phyloP scores from a whole-genome alignment of 2,113 vertebrate genomes.

The Antennarius striatus region DNA sequence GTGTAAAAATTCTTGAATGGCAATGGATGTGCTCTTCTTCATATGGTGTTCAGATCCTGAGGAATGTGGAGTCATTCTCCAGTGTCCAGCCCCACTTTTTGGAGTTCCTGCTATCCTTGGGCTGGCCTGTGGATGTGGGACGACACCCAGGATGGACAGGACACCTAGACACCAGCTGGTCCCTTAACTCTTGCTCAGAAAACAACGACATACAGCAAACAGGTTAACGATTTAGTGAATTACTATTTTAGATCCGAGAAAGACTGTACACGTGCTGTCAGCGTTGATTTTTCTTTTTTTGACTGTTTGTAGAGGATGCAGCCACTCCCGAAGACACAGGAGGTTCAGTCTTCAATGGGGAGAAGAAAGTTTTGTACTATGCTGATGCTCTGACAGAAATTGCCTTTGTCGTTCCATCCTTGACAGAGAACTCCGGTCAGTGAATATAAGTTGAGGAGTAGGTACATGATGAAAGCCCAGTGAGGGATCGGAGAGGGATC shows the following conservation, averaged over 20 bases:
- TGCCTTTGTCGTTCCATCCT: constrained; percentile 93
- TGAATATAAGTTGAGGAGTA: background rate
- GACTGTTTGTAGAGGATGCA: constrained; percentile 80
- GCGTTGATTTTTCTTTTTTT: background rate
- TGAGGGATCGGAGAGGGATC: background rate
- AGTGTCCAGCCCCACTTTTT: constrained; percentile 92
- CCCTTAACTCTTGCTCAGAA: constrained; percentile 85
- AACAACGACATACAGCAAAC: constrained; percentile 78
- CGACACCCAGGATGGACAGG: constrained; percentile 95
- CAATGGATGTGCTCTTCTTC: background rate
- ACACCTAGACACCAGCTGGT: constrained; percentile 94
- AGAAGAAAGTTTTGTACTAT: constrained; percentile 94
- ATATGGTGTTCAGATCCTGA: constrained; percentile 83
- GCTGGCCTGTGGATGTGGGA: constrained; percentile 93
- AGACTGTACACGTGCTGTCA: too few relatives aligned
- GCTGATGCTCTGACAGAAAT: constrained; percentile 95
- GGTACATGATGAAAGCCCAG: background rate
- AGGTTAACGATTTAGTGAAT: constrained; percentile 67
- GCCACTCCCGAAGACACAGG: constrained; percentile 84
- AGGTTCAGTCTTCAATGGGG: constrained; percentile 92
- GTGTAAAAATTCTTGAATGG: background rate
- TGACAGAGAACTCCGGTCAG: constrained; percentile 88
- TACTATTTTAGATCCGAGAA: background rate
- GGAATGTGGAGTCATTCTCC: constrained; percentile 91
- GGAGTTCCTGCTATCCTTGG: constrained; percentile 93